These are phyloP conservation scores for Micromys minutus DNA, from an alignment of 2,113 vertebrate species.

Conservation along the genomic window DNA sequence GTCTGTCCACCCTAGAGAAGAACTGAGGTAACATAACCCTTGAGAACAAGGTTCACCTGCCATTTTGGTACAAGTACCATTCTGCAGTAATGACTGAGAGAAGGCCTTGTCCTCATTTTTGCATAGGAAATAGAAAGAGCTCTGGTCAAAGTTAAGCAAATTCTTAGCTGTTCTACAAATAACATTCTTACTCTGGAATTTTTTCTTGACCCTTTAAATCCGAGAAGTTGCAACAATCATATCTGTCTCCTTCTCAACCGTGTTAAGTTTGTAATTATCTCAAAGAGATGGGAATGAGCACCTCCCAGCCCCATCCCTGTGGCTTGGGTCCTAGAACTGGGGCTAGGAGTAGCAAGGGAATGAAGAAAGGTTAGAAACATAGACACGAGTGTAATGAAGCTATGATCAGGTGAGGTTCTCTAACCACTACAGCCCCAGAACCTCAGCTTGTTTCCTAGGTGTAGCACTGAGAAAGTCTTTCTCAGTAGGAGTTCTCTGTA, in stretches of 20 bases:
- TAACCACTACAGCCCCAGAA: not conserved
- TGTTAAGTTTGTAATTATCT: constrained; percentile 1
- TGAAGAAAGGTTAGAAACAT: not conserved
- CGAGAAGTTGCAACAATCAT: not conserved
- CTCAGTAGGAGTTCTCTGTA: not conserved
- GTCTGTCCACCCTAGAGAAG: not conserved
- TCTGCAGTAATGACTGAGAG: not conserved
- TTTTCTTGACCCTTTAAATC: not conserved
- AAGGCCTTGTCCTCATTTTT: not conserved
- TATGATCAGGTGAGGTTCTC: not conserved
- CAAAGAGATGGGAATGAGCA: not conserved
- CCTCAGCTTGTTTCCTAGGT: not conserved
- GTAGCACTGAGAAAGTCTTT: not conserved
- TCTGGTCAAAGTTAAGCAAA: not conserved
- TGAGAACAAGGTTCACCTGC: not conserved
- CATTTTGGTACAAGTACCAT: not conserved
- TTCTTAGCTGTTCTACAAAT: not conserved
- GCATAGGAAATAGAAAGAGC: not conserved
- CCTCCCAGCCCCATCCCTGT: not conserved
- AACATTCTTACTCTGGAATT: not conserved
- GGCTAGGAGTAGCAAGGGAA: not conserved
- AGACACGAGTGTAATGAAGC: not conserved
- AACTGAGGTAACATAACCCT: not conserved
- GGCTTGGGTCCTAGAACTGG: not conserved
- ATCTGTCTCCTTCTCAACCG: not conserved